These are phyloP conservation scores for Andrena hattorfiana DNA, from an alignment of 2,888 invertebrate genomes.

Conservation along the genomic window DNA sequence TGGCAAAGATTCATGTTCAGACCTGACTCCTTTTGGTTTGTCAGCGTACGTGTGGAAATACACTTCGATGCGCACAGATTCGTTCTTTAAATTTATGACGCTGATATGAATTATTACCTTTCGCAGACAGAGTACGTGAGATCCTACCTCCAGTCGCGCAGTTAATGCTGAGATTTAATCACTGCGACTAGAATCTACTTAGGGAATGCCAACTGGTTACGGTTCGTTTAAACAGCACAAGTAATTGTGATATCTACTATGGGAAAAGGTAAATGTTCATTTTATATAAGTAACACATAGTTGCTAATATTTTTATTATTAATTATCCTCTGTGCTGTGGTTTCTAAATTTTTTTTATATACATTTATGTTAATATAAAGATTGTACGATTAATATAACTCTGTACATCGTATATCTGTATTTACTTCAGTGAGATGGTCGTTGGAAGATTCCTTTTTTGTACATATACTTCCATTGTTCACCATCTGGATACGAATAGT, in stretches of 20 bases:
- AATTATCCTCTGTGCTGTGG: neutral
- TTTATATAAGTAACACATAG: slow-evolving; percentile 19
- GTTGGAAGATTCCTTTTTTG: slow-evolving; percentile 86
- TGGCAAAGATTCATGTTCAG: slow-evolving; percentile 89
- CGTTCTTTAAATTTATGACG: neutral
- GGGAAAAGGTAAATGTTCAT: slow-evolving; percentile 18
- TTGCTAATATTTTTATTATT: slow-evolving; percentile 3
- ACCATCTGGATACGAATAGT: slow-evolving; percentile 92
- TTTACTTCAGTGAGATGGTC: slow-evolving; percentile 15
- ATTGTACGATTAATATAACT: slow-evolving; percentile 3
- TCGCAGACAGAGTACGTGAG: slow-evolving; percentile 87
- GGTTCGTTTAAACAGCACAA: neutral
- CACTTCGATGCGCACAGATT: neutral
- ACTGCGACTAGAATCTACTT: neutral
- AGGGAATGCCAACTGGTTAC: neutral
- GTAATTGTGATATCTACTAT: slow-evolving; percentile 1
- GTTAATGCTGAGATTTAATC: slow-evolving; percentile 20
- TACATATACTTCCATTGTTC: slow-evolving; percentile 91
- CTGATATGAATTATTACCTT: slow-evolving; percentile 26
- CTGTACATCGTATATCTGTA: neutral
- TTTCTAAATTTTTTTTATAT: neutral
- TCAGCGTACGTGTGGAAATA: slow-evolving; percentile 88
- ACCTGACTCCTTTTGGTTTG: slow-evolving; percentile 93
- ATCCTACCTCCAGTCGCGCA: slow-evolving; percentile 81
- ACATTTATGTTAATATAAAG: slow-evolving; percentile 8